phyloP scores from a whole-genome alignment of 2,113 vertebrate species.

The Nibea albiflora region DNA sequence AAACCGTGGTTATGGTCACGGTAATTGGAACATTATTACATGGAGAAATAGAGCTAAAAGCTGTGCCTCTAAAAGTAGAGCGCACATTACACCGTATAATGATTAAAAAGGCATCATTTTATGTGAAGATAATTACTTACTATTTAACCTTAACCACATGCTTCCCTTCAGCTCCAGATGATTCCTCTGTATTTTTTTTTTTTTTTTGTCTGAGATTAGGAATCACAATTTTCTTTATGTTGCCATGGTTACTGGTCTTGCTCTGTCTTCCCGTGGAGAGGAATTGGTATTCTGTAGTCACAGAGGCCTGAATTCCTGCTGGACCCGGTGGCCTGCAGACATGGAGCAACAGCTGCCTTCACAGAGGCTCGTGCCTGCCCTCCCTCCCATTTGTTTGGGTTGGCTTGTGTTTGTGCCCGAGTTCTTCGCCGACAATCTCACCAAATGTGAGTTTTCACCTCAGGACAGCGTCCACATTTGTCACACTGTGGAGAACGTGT shows the following conservation, averaged over 20 bases:
- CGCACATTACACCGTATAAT: conserved; percentile 16
- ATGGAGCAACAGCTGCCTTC: conserved; percentile 65
- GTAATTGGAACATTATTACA: conserved; percentile 60
- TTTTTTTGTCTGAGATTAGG: conserved; percentile 50
- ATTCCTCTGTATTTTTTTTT: conserved; percentile 17
- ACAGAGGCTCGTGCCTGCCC: conserved; percentile 23
- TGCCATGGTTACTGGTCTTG: conserved; percentile 72
- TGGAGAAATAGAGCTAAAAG: conserved; percentile 8
- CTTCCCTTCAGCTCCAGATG: conserved; percentile 44
- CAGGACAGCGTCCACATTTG: conserved; percentile 31
- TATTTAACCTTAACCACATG: conserved; percentile 42
- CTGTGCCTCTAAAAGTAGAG: conserved; percentile 26
- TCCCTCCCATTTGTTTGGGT: conserved; percentile 23
- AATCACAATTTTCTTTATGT: conserved; percentile 62
- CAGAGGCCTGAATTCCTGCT: conserved; percentile 62
- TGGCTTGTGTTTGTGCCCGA: conserved; percentile 23
- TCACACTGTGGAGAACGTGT: conserved; percentile 19
- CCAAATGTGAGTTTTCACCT: conserved; percentile 53
- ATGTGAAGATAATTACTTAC: conserved; percentile 41
- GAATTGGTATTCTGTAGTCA: conserved; percentile 68
- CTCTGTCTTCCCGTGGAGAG: conserved; percentile 49
- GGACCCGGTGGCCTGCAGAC: conserved; percentile 62
- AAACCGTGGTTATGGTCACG: conserved; percentile 34
- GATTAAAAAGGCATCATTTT: conserved; percentile 39
- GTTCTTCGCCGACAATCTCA: conserved; percentile 1